phyloP scores from a whole-genome alignment of 2,888 invertebrate genomes.

The Nemurella pictetii region DNA sequence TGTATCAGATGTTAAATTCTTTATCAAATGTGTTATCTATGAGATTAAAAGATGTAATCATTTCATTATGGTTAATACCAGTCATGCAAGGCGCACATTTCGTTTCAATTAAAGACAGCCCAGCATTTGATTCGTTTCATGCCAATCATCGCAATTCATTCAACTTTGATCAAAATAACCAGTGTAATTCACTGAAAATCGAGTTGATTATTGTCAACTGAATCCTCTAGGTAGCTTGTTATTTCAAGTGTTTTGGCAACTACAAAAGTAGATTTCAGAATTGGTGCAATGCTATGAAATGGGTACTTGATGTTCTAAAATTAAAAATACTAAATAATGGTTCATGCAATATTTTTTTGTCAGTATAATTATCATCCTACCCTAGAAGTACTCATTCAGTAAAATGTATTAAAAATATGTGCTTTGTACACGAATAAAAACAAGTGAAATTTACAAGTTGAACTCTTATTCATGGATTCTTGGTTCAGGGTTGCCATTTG shows the following conservation, averaged over 20 bases:
- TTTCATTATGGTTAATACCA: background rate
- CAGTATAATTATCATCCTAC: slow-evolving; percentile 40
- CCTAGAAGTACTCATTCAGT: slow-evolving; percentile 37
- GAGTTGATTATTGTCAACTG: background rate
- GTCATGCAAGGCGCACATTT: background rate
- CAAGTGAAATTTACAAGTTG: slow-evolving; percentile 34
- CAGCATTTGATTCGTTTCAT: background rate
- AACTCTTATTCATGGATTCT: too few relatives aligned
- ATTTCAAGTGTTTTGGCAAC: slow-evolving; percentile 4
- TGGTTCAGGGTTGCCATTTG: too few relatives aligned
- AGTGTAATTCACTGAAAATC: background rate
- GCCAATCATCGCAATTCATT: background rate
- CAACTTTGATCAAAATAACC: background rate
- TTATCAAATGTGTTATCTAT: slow-evolving; percentile 28
- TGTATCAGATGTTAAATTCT: slow-evolving; percentile 24
- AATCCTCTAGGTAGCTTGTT: slow-evolving; percentile 20
- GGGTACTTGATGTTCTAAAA: slow-evolving; percentile 26
- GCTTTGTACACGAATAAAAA: slow-evolving; percentile 44
- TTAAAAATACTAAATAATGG: slow-evolving; percentile 31
- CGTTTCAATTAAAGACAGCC: background rate
- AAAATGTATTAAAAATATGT: slow-evolving; percentile 42
- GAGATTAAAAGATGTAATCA: slow-evolving; percentile 26
- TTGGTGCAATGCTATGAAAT: slow-evolving; percentile 42
- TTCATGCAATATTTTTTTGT: slow-evolving; percentile 36
- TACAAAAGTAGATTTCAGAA: slow-evolving; percentile 36